Evolutionary conservation across 92 coral and sea anemone genomes (phyloP), one percentile per base, ranked within the genome.

Genomic region (Actinostola sp.): DNA sequence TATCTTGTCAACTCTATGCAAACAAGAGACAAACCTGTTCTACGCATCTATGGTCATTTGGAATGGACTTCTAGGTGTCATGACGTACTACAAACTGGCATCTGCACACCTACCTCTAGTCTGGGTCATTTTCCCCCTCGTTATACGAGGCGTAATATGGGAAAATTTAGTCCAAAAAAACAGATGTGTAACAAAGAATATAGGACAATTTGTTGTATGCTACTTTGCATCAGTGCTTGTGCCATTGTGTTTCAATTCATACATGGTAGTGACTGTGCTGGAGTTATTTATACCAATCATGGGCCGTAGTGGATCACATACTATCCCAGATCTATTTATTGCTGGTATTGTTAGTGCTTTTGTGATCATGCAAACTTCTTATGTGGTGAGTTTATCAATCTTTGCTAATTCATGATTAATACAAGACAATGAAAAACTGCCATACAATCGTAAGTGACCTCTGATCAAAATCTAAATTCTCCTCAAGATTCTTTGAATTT

Each of bases 91-190:
- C 73, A 84, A 77, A 49, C 63, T 95, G 15, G 93, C 95, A 2
- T 95, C 99, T n/a, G 99, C 97, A 16, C 79, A 90, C 63, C 58
- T 95, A 8, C 94, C 94, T 24, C 80, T 91, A 64, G 61, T 88
- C 4, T 61, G 84, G 67, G 97, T 95, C 30, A 65, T 86, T 13
- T 91, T 84, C 20, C 96, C 97, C 44, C 73, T 91, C 43, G 20
- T 81, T 0, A 73, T 84, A 23, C 76, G 99, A 28, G 95, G 82
- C 25, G 41, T 95, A 53, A 44, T 91, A 23, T 95, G 97, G 95
- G 99, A 92, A 50, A 85, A 61, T 13, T 60, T 91, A 43, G 27
- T 92, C 14, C 73, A 72, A 20, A 49, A 73, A 49, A 72, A 61
- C 44, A 33, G 32, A 28, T 16, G 69, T 31, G 57, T 43, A 11